Conservation (phyloP, 92 coral and sea anemone species). For the Umimayanthus chanpuru region DNA sequence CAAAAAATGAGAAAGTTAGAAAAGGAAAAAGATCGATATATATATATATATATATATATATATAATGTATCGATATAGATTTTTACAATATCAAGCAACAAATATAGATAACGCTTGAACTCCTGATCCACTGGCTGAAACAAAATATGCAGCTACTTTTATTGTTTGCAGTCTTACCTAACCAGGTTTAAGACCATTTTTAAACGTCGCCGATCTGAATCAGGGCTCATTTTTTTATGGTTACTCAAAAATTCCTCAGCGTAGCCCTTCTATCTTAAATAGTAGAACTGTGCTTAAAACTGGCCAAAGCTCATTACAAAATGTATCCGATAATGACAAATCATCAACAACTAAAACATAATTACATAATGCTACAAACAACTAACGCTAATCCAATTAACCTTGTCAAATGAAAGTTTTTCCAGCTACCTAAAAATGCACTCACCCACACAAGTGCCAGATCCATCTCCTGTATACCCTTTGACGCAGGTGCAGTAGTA, state of each 20-base stretch:
- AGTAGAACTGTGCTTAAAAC: neutral
- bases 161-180: neutral
- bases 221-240: neutral
- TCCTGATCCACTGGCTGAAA: slow-evolving; percentile 28
- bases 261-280: neutral
- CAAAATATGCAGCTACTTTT: neutral
- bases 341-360: neutral
- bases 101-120: slow-evolving; percentile 14
- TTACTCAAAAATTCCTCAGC: neutral
- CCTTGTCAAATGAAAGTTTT: neutral
- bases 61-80: neutral
- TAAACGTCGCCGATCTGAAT: neutral
- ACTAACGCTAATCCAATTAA: neutral
- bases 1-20: slow-evolving; percentile 26
- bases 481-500: slow-evolving; percentile 59
- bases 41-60: too few species aligned
- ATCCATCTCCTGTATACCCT: slow-evolving; percentile 73
- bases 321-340: neutral
- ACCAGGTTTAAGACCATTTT: neutral
- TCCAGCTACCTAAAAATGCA: neutral
- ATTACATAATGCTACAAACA: neutral
- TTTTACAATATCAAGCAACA: neutral
- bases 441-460: slow-evolving; percentile 64
- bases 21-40: neutral
- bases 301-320: neutral